phyloP scores from a whole-genome alignment of 2,113 vertebrate species.

The Psammodynastes pulverulentus region DNA sequence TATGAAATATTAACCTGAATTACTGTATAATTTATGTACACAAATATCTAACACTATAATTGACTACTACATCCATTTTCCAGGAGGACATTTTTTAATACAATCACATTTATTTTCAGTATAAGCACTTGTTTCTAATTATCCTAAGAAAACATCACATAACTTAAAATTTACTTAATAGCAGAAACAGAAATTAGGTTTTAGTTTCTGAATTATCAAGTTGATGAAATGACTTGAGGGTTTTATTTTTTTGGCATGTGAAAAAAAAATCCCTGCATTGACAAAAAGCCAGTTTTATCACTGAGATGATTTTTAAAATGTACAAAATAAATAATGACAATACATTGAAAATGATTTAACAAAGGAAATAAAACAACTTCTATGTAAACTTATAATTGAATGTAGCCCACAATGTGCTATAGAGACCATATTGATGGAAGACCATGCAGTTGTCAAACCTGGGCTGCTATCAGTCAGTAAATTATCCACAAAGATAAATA shows the following conservation, averaged over 20 bases:
- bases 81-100: slow-evolving; percentile 59
- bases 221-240: slow-evolving; percentile 32
- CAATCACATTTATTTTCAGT: slow-evolving; percentile 55
- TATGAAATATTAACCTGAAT: slow-evolving; percentile 73
- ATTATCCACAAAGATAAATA: neutral
- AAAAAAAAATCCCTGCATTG: slow-evolving; percentile 46
- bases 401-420: neutral
- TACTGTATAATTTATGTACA: slow-evolving; percentile 63
- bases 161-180: slow-evolving; percentile 42
- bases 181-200: slow-evolving; percentile 35
- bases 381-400: neutral
- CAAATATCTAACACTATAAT: slow-evolving; percentile 61
- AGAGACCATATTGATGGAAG: neutral
- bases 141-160: slow-evolving; percentile 46
- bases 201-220: slow-evolving; percentile 41
- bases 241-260: slow-evolving; percentile 40
- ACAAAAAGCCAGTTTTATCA: slow-evolving; percentile 9
- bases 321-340: slow-evolving; percentile 20
- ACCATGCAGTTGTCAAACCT: neutral
- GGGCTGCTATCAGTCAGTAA: slow-evolving; percentile 20
- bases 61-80: slow-evolving; percentile 61
- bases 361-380: slow-evolving; percentile 7
- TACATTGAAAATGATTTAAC: slow-evolving; percentile 24
- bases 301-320: slow-evolving; percentile 1
- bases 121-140: slow-evolving; percentile 41